Conservation (phyloP, 1,140 invertebrate species). For the Pteromalus puparum region DNA sequence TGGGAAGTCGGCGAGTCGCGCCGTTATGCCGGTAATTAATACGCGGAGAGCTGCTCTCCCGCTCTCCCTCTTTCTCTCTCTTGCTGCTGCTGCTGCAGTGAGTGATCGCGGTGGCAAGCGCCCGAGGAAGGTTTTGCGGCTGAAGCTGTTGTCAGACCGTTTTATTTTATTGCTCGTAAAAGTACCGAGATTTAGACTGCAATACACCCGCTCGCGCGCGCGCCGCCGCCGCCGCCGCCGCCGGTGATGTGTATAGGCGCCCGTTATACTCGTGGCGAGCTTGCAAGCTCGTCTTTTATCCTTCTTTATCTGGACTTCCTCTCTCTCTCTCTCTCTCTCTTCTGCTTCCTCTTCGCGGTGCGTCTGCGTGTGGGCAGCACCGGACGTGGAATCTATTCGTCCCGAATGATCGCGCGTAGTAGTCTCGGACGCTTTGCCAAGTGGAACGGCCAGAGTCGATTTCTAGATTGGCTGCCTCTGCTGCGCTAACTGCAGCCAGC, state of each 20-base stretch:
- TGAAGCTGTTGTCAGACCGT: slow-evolving; percentile 64
- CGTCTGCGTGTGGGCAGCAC: background rate
- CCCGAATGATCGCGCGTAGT: background rate
- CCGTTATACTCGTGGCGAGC: background rate
- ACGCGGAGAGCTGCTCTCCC: slow-evolving; percentile 24
- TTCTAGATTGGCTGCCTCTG: background rate
- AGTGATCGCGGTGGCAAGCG: slow-evolving; percentile 43
- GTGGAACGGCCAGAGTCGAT: background rate
- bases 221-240: background rate
- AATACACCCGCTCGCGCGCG: slow-evolving; percentile 66
- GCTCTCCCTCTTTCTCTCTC: background rate
- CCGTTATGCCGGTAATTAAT: slow-evolving; percentile 51
- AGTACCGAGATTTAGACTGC: slow-evolving; percentile 74
- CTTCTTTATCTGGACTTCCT: background rate
- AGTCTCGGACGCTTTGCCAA: background rate
- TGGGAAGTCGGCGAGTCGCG: slow-evolving; percentile 34
- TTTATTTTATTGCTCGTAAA: slow-evolving; percentile 76
- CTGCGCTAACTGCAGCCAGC: no score
- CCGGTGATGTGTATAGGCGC: background rate
- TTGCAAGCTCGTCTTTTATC: slow-evolving; percentile 13
- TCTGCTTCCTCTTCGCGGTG: background rate
- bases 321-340: slow-evolving; percentile 5
- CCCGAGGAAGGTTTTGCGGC: slow-evolving; percentile 39
- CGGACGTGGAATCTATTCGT: slow-evolving; percentile 11
- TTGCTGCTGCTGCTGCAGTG: slow-evolving; percentile 12